Conservation (phyloP, 2,888 invertebrate genomes). For the Hesperia comma region DNA sequence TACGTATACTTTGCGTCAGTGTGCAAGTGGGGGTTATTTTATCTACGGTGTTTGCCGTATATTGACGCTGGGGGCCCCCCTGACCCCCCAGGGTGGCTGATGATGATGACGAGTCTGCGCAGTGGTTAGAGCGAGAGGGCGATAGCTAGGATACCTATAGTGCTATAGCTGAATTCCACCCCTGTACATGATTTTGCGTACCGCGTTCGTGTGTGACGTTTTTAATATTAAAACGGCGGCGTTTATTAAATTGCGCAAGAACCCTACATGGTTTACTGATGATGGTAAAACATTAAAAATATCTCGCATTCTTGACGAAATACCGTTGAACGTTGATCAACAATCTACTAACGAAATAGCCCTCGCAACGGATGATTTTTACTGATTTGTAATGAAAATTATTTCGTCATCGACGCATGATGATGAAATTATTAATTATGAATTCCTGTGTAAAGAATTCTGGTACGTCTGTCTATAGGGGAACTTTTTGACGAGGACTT, state of each 20-base stretch:
- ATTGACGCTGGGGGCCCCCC: conserved; percentile 63
- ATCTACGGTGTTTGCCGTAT: conserved; percentile 72
- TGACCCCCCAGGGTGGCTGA: conserved; percentile 54
- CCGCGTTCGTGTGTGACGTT: conserved; percentile 22
- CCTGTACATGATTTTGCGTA: conserved; percentile 18
- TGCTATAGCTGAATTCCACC: conserved; percentile 44
- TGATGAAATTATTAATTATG: not conserved
- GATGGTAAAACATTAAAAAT: conserved; percentile 9
- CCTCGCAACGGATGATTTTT: too few relatives aligned
- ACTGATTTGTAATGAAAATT: not conserved
- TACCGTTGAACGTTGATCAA: conserved; percentile 2
- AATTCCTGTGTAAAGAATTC: too few relatives aligned
- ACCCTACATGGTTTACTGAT: conserved; percentile 11
- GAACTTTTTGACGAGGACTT: too few relatives aligned
- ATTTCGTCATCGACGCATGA: not conserved
- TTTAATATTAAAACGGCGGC: conserved; percentile 34
- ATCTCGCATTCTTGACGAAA: not conserved
- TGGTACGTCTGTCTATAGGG: too few relatives aligned
- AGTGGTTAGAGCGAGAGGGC: conserved; percentile 63
- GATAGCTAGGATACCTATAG: conserved; percentile 53
- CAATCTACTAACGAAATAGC: not conserved
- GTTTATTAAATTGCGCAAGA: conserved; percentile 34
- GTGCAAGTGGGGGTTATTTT: conserved; percentile 67
- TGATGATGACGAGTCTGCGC: conserved; percentile 78
- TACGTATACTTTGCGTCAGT: conserved; percentile 44